These are phyloP conservation scores for Anadara kagoshimensis DNA, from an alignment of 1,140 invertebrate species.

Conservation along the genomic window DNA sequence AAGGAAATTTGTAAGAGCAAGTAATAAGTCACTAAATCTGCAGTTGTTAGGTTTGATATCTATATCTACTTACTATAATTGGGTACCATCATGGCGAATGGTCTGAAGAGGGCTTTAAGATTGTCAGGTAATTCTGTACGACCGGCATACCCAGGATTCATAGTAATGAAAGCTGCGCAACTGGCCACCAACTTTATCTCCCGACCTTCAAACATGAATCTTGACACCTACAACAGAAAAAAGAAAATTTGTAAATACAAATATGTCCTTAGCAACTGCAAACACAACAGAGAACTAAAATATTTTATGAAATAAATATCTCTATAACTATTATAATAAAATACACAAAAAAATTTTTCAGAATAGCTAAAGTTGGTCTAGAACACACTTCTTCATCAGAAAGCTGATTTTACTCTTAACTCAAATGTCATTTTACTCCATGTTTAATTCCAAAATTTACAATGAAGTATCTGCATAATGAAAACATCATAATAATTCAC, in stretches of 20 bases:
- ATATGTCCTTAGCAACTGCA: not conserved
- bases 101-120: slow-evolving; percentile 85
- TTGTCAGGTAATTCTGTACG: slow-evolving; percentile 79
- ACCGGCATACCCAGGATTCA: slow-evolving; percentile 92
- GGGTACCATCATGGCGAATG: slow-evolving; percentile 95
- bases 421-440: too few species aligned
- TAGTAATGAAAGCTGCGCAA: slow-evolving; percentile 75
- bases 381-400: too few species aligned
- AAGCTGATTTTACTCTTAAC: too few species aligned
- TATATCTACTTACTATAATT: slow-evolving; percentile 82
- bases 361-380: too few species aligned
- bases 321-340: too few species aligned
- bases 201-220: slow-evolving; percentile 75
- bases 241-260: not conserved
- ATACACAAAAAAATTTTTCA: too few species aligned
- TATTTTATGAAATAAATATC: not conserved
- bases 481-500: too few species aligned
- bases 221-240: slow-evolving; percentile 43
- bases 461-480: too few species aligned
- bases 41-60: too few species aligned
- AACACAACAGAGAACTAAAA: not conserved
- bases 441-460: too few species aligned
- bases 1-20: too few species aligned
- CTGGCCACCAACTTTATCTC: slow-evolving; percentile 73
- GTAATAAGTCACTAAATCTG: too few species aligned